A percentile compares a stretch with the other conserved stretches of the same genome.
phyloP scores from a whole-genome alignment of 2,888 invertebrate species.

The Cheilosia impressa region DNA sequence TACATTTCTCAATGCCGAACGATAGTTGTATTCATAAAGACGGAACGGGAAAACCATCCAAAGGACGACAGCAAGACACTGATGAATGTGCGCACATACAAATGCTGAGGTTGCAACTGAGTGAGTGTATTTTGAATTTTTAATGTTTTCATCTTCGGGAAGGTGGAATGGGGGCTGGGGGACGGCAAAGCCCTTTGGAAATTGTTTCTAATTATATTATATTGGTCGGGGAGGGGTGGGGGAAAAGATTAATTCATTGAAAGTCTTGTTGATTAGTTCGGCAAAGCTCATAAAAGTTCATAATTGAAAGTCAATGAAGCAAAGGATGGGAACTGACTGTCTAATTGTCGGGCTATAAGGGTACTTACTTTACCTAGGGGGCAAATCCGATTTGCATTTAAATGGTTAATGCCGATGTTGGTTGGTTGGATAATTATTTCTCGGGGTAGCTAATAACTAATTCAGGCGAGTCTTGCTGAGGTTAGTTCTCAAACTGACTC shows the following conservation, averaged over 20 bases:
- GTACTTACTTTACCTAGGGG: slow-evolving; percentile 40
- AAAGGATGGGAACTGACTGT: background rate
- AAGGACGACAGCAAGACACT: background rate
- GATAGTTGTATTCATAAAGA: slow-evolving; percentile 28
- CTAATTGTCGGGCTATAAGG: slow-evolving; percentile 45
- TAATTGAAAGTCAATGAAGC: slow-evolving; percentile 63
- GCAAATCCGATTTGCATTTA: slow-evolving; percentile 60
- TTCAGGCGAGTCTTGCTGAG: too few relatives aligned
- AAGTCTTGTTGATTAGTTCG: slow-evolving; percentile 66
- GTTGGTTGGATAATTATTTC: too few relatives aligned
- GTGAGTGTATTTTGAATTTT: slow-evolving; percentile 44
- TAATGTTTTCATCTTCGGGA: slow-evolving; percentile 35
- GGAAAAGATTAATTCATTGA: slow-evolving; percentile 58
- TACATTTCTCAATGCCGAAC: slow-evolving; percentile 28
- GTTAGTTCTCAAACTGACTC: too few relatives aligned
- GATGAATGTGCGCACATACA: slow-evolving; percentile 33
- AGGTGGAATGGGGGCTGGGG: background rate
- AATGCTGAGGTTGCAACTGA: slow-evolving; percentile 49
- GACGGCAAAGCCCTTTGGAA: background rate
- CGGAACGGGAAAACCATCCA: background rate
- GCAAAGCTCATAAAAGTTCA: slow-evolving; percentile 59
- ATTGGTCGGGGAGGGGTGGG: background rate
- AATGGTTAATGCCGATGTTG: slow-evolving; percentile 33
- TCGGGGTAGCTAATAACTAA: too few relatives aligned
- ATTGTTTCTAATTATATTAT: slow-evolving; percentile 36